phyloP scores from a whole-genome alignment of 2,113 vertebrate genomes.

The Callocephalon fimbriatum region DNA sequence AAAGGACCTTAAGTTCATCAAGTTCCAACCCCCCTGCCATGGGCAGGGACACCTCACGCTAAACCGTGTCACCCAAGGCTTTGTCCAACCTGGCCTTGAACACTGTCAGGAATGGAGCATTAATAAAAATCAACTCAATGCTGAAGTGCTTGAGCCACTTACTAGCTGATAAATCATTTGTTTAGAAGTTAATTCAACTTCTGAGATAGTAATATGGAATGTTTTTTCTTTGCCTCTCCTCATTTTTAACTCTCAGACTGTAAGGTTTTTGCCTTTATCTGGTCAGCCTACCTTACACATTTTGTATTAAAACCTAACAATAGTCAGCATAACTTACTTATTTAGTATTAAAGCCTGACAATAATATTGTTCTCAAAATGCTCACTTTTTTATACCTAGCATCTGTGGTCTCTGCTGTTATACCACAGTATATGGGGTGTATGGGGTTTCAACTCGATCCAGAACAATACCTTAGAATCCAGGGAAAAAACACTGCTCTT shows the following conservation, averaged over 20 bases:
- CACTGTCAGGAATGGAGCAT: not conserved
- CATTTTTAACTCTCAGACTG: not conserved
- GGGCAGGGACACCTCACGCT: not conserved
- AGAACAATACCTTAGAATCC: not conserved
- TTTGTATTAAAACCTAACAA: not conserved
- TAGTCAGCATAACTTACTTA: not conserved
- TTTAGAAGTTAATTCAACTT: not conserved
- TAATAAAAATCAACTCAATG: not conserved
- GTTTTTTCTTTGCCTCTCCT: not conserved
- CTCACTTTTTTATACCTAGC: not conserved
- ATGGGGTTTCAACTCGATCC: not conserved
- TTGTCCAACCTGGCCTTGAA: not conserved
- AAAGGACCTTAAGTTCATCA: not conserved
- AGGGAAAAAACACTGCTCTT: not conserved
- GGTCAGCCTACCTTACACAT: not conserved
- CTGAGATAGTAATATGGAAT: not conserved
- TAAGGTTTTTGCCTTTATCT: not conserved
- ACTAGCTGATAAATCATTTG: not conserved
- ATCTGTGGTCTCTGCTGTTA: not conserved
- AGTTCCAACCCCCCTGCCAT: not conserved
- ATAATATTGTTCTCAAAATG: not conserved
- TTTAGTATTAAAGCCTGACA: not conserved
- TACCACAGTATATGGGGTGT: not conserved
- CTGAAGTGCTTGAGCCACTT: not conserved
- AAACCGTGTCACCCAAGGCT: not conserved